Evolutionary conservation across 2,113 vertebrate species (phyloP).

Genomic region (Dendropsophus ebraccatus): DNA sequence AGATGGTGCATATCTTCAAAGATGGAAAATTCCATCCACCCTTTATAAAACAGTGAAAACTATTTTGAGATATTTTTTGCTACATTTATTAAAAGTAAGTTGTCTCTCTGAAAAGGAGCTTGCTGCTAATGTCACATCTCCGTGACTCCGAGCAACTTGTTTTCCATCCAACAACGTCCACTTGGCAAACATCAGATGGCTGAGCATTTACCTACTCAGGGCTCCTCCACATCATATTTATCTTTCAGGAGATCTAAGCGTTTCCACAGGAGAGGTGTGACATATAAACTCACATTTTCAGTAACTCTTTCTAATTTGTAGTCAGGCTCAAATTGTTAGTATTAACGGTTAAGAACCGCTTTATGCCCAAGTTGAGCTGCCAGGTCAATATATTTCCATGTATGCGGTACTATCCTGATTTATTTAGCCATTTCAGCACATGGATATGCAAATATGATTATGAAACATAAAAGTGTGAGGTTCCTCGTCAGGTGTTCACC

Average conservation of each 20-base stretch:
- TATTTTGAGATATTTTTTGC: not conserved
- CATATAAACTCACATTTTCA: slow-evolving; percentile 34
- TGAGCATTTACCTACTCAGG: slow-evolving; percentile 17
- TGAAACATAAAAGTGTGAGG: not conserved
- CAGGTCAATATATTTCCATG: slow-evolving; percentile 40
- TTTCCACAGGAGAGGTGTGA: slow-evolving; percentile 18
- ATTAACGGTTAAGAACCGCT: slow-evolving; percentile 26
- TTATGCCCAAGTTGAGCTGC: not conserved
- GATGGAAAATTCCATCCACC: not conserved
- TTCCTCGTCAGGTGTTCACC: not conserved
- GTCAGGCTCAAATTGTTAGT: slow-evolving; percentile 35
- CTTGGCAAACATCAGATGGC: slow-evolving; percentile 33
- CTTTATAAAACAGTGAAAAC: not conserved
- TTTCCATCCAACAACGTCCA: slow-evolving; percentile 37
- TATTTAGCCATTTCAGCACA: slow-evolving; percentile 25
- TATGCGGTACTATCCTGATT: slow-evolving; percentile 20
- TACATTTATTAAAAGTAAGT: not conserved
- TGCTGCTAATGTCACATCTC: slow-evolving; percentile 38
- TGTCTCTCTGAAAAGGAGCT: not conserved
- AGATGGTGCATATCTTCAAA: too few relatives aligned
- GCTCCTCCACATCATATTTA: slow-evolving; percentile 34
- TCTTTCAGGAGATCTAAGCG: slow-evolving; percentile 36
- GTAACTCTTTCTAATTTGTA: slow-evolving; percentile 45
- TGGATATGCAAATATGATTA: slow-evolving; percentile 24
- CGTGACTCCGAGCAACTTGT: slow-evolving; percentile 3